Base-by-base conservation (phyloP, 2,113 vertebrate genomes). In the Pedionomus torquatus region DNA sequence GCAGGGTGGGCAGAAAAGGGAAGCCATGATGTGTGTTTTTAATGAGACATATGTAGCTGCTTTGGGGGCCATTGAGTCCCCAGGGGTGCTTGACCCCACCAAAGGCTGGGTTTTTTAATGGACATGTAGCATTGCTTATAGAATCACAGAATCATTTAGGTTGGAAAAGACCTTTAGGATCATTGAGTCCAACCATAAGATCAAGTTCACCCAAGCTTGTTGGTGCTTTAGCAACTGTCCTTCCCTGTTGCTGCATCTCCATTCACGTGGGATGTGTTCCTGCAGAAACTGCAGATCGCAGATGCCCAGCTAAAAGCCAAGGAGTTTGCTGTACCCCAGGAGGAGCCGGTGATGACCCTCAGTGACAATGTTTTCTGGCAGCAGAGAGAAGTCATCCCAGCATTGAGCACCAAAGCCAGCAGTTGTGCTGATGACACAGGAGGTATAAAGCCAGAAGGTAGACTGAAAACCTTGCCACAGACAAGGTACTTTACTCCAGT, bases 281-380 rank as follows among this genome's bases (percentile, higher is more conserved):
- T 69, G 61, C 96, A 98, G 98, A 97, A 96, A 85, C 35, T 33
- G 39, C 95, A 72, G 63, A 28, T 94, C 11, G 37, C 69, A 57
- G 78, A 94, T 3, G 10, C 49, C 41, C 97, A 96, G 44, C 92
- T 98, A 12, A 84, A 69, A 43, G 54, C 75, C 70, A 97, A 97
- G 60, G 96, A 97, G 44, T 95, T 97, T 57, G 35, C 91, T 4
- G 18, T 65, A 33, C 83, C 82, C 28, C 9, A 13, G 41, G 23
- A 92, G 8, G 17, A 61, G 48, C 23, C 3, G 17, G 31, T 33
- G 4, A 28, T 69, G 86, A 39, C 65, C 52, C 85, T 72, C 41
- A 17, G 55, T 0, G 5, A 57, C 54, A 25, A 7, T 0, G 0
- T 19, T 25, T 3, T 10, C 7, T 6, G 54, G 48, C 35, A 77